Evolutionary conservation across 2,113 vertebrate species (phyloP).

Genomic region (Otocyon megalotis): DNA sequence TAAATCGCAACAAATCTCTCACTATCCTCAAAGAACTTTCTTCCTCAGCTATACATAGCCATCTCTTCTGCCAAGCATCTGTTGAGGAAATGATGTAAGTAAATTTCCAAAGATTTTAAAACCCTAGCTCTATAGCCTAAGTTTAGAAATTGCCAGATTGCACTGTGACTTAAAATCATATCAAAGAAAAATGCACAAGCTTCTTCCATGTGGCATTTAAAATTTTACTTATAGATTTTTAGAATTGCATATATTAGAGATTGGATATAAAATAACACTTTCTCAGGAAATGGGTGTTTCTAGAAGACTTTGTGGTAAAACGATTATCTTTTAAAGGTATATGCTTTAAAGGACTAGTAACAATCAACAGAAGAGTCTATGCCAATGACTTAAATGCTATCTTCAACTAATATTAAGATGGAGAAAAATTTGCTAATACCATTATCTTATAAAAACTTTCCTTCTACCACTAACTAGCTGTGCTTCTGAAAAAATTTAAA

Average conservation of each 20-base stretch:
- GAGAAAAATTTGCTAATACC: background rate
- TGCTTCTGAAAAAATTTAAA: background rate
- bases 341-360: background rate
- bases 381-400: background rate
- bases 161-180: constrained; percentile 67
- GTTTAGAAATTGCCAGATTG: constrained; percentile 79
- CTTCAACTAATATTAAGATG: background rate
- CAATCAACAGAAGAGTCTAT: background rate
- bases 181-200: constrained; percentile 43
- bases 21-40: constrained; percentile 53
- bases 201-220: constrained; percentile 48
- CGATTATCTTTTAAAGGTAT: background rate
- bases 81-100: constrained; percentile 73
- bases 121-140: constrained; percentile 68
- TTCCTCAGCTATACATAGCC: constrained; percentile 50
- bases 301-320: background rate
- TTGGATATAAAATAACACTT: background rate
- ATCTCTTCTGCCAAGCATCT: constrained; percentile 71
- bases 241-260: background rate
- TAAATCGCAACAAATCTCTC: constrained; percentile 45
- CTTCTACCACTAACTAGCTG: background rate
- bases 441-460: background rate
- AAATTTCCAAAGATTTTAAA: constrained; percentile 71
- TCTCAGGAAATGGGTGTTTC: background rate
- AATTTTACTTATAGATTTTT: constrained; percentile 34